Base-by-base conservation (phyloP, 2,113 vertebrate species). In the Malurus elegans region DNA sequence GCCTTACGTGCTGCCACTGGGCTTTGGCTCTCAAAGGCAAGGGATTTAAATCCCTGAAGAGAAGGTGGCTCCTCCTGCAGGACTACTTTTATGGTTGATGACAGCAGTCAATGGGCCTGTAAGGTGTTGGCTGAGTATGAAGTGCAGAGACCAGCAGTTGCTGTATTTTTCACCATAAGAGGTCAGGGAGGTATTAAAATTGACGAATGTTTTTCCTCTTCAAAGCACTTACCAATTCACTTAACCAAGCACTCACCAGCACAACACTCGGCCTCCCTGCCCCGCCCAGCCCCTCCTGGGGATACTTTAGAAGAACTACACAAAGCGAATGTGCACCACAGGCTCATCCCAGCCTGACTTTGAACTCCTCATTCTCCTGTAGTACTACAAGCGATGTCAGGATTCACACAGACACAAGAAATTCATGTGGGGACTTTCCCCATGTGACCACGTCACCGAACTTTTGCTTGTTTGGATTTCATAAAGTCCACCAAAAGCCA, bases 221-320 rank as follows among this genome's bases (percentile, higher is more conserved):
- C 74, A 62, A 81, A 70, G 28, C 29, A 56, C n/a, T n/a, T n/a
- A n/a, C n/a, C n/a, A n/a, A n/a, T 51, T 82, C n/a, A 66, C 12
- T 67, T 57, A 66, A 78, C 8, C 45, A 47, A 47, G 20, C 45
- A 47, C 14, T 21, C 45, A 57, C 28, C 4, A 17, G 25, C 16
- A 76, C 8, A 67, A 36, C 2, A 45, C 24, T 4, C 38, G 38
- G 10, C 38, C 38, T 38, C 40, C 9, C 42, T 15, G 42, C 1
- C 16, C 3, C 25, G 4, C 3, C 4, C 24, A 5, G 11, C 3
- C 12, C 5, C 18, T 23, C 6, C 21, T 28, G 3, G 2, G 5
- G 23, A 38, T 10, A 21, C 47, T 51, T 79, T 11, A 18, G 53
- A 76, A 54, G 44, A 31, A 75, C 34, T 20, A 36, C 32, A 60